Evolutionary conservation across 2,888 invertebrate species (phyloP).

Genomic region (Polydrusus tereticollis): DNA sequence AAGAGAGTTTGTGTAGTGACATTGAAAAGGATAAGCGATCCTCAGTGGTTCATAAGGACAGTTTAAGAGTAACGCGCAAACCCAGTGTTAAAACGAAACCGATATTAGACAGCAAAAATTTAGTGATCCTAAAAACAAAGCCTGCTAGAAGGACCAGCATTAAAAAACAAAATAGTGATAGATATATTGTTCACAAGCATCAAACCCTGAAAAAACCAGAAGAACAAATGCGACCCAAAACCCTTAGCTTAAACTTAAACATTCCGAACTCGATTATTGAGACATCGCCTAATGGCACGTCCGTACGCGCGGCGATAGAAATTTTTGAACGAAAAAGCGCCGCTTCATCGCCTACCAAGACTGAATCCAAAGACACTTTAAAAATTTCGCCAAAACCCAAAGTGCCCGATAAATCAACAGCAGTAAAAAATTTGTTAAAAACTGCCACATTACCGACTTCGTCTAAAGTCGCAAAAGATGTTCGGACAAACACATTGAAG

Average conservation of each 20-base stretch:
- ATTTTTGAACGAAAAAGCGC: conserved; percentile 62
- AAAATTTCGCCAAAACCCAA: conserved; percentile 70
- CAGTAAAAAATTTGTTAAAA: conserved; percentile 15
- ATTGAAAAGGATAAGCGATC: conserved; percentile 52
- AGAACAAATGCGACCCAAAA: conserved; percentile 35
- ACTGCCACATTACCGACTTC: conserved; percentile 20
- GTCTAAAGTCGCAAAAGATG: not conserved
- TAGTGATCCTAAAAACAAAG: conserved; percentile 50
- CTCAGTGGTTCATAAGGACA: conserved; percentile 56
- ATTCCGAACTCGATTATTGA: conserved; percentile 36
- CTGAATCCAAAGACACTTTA: conserved; percentile 17
- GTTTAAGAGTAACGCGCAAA: conserved; percentile 65
- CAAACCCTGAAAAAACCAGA: conserved; percentile 44
- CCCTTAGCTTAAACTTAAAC: conserved; percentile 54
- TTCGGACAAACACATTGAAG: not conserved
- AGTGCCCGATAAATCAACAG: conserved; percentile 72
- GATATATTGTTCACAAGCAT: conserved; percentile 41
- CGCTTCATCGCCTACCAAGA: conserved; percentile 26
- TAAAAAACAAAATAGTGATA: conserved; percentile 48
- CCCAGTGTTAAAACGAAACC: conserved; percentile 68
- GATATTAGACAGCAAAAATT: conserved; percentile 49
- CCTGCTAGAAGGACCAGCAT: conserved; percentile 46
- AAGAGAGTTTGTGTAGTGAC: conserved; percentile 59
- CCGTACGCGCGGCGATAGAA: conserved; percentile 62
- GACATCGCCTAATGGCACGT: conserved; percentile 52